Percentiles rank a stretch among this genome's conserved stretches.
Evolutionary conservation across 1,140 invertebrate species (phyloP).

Genomic region (Nomia melanderi): DNA sequence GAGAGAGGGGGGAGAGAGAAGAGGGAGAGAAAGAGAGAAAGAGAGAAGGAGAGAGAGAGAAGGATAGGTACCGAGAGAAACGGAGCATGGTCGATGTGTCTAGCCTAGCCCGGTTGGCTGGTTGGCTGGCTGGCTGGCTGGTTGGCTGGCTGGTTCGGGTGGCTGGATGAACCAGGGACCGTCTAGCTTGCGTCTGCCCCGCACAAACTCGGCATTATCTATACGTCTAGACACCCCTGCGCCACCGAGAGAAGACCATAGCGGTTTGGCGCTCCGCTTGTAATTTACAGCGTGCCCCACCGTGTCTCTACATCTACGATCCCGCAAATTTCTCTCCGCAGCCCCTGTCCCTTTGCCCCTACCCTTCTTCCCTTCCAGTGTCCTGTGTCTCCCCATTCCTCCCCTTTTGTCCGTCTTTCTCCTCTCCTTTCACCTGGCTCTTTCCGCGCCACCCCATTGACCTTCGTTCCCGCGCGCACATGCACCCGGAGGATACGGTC

Average conservation of each 20-base stretch:
- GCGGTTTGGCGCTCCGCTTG: conserved; percentile 68
- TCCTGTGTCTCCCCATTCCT: background rate
- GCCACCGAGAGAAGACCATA: conserved; percentile 68
- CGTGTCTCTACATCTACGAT: conserved; percentile 64
- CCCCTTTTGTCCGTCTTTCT: background rate
- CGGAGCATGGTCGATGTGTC: conserved; percentile 70
- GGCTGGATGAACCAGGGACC: conserved; percentile 68
- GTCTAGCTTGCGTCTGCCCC: conserved; percentile 69
- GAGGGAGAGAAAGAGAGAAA: conserved; percentile 40
- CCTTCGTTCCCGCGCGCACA: conserved; percentile 16
- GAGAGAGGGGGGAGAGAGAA: conserved; percentile 40
- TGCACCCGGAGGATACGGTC: background rate
- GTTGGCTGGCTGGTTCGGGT: conserved; percentile 61
- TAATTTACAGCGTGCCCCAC: conserved; percentile 68
- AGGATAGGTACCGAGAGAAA: conserved; percentile 50
- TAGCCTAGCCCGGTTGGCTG: conserved; percentile 69
- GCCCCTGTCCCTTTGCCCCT: background rate
- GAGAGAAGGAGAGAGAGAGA: conserved; percentile 43
- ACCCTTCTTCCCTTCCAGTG: too few relatives aligned
- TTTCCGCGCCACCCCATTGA: conserved; percentile 15
- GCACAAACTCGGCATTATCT: conserved; percentile 69
- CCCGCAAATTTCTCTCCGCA: conserved; percentile 44
- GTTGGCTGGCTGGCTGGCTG: conserved; percentile 63
- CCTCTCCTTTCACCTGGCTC: conserved; percentile 17
- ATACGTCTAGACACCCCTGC: conserved; percentile 70